A percentile compares a stretch with the other conserved stretches of the same genome.
These are phyloP conservation scores for Clivina fossor DNA, from an alignment of 2,888 invertebrate genomes.

Conservation along the genomic window DNA sequence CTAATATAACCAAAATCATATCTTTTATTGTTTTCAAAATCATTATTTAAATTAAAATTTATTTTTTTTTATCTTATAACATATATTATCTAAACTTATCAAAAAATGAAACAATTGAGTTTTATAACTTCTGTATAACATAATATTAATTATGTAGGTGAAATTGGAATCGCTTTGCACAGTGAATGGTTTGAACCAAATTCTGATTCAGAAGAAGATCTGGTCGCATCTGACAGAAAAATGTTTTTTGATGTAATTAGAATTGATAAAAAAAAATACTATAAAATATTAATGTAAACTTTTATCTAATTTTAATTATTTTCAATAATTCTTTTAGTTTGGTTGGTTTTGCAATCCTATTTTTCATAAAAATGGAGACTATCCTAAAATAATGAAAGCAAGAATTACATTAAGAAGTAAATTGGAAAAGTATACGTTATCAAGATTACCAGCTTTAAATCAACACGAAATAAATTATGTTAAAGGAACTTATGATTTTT, in stretches of 20 bases:
- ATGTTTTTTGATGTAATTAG: slow-evolving; percentile 58
- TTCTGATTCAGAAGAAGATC: slow-evolving; percentile 54
- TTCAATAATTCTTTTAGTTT: slow-evolving; percentile 42
- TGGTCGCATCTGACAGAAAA: slow-evolving; percentile 61
- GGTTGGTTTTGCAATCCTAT: slow-evolving; percentile 62
- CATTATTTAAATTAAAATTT: too few species aligned
- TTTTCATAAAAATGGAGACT: slow-evolving; percentile 59
- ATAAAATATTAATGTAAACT: slow-evolving; percentile 37
- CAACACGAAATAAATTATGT: slow-evolving; percentile 52
- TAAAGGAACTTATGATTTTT: slow-evolving; percentile 55
- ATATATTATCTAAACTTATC: too few species aligned
- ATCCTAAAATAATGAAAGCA: slow-evolving; percentile 58
- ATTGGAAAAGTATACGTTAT: slow-evolving; percentile 55
- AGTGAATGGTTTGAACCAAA: slow-evolving; percentile 57
- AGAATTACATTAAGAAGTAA: slow-evolving; percentile 58
- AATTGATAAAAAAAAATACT: slow-evolving; percentile 37
- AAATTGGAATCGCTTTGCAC: slow-evolving; percentile 58
- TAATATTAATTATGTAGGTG: slow-evolving; percentile 49
- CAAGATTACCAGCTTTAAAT: slow-evolving; percentile 60
- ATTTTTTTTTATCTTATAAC: too few species aligned
- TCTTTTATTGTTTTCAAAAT: too few species aligned
- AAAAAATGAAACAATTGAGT: too few species aligned
- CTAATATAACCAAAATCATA: too few species aligned
- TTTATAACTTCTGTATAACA: too few species aligned
- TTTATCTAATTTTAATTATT: slow-evolving; percentile 46